Conservation (phyloP, 2,797 vertebrate species). For the Setipinna tenuifilis region DNA sequence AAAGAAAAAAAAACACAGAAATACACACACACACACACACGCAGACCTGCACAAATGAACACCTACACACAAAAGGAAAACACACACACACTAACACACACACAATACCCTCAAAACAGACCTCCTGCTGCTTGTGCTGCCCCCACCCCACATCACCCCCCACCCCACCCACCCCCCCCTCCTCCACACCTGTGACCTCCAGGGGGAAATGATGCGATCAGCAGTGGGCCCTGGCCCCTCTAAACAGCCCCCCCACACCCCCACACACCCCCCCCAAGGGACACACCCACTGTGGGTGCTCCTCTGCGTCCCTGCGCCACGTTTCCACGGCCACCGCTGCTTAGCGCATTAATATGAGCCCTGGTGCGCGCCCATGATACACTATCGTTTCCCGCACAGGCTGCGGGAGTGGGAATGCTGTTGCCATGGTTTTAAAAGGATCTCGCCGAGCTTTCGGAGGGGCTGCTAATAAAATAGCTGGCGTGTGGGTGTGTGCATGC, state of each 20-base stretch:
- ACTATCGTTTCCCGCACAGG: conserved; percentile 42
- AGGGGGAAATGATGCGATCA: neutral
- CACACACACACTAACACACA: too few relatives aligned
- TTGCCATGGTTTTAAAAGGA: conserved; percentile 67
- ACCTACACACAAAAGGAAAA: too few relatives aligned
- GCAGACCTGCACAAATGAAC: too few relatives aligned
- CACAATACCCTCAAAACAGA: neutral
- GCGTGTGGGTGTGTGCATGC: conserved; percentile 30
- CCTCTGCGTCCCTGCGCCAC: neutral
- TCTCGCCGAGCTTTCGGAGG: conserved; percentile 58
- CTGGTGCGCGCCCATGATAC: conserved; percentile 16
- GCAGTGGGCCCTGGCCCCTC: neutral
- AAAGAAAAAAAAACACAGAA: too few relatives aligned
- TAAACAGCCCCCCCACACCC: too few relatives aligned
- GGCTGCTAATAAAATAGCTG: conserved; percentile 49
- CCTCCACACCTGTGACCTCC: neutral
- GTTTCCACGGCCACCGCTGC: conserved; percentile 40
- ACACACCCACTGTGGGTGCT: neutral
- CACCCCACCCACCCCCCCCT: neutral
- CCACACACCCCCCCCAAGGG: neutral
- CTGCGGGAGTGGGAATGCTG: conserved; percentile 53
- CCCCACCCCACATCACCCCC: neutral
- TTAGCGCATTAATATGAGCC: conserved; percentile 30
- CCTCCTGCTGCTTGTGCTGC: neutral
- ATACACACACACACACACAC: too few relatives aligned